Conservation (phyloP, 2,888 invertebrate species). For the Itoplectis maculator region DNA sequence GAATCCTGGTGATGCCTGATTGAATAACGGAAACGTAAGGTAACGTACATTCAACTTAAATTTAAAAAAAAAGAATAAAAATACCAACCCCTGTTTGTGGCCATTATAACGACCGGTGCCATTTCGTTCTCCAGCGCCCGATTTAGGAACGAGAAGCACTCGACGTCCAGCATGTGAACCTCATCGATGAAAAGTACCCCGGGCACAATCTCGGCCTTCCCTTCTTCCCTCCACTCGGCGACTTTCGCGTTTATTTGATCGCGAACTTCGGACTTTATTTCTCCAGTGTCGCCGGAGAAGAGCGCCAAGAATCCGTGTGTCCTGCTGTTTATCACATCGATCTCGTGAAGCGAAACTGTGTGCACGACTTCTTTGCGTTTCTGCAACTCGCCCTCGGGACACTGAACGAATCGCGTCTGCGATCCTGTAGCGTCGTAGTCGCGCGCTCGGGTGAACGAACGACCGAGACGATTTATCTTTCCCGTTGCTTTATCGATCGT, state of each 20-base stretch:
- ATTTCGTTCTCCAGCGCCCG: conserved; percentile 98
- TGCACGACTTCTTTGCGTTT: conserved; percentile 99
- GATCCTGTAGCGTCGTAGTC: conserved; percentile 98
- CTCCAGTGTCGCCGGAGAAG: conserved; percentile 99
- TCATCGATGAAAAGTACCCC: conserved; percentile 99
- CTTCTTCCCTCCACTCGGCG: conserved; percentile 99
- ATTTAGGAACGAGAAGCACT: conserved; percentile 99
- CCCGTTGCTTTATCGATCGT: conserved; percentile 99
- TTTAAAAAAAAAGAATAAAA: conserved; percentile 15
- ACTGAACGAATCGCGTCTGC: conserved; percentile 96
- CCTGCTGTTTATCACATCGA: conserved; percentile 99
- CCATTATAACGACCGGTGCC: conserved; percentile 99
- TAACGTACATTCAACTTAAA: too few relatives aligned
- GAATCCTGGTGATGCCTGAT: conserved; percentile 94
- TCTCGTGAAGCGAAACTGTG: conserved; percentile 99
- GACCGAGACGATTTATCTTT: conserved; percentile 94
- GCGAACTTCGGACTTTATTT: conserved; percentile 98
- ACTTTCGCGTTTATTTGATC: conserved; percentile 99
- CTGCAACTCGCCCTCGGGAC: conserved; percentile 99
- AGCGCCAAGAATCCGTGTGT: conserved; percentile 99
- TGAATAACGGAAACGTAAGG: too few relatives aligned
- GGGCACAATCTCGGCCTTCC: conserved; percentile 99
- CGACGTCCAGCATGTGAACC: conserved; percentile 99
- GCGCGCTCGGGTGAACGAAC: conserved; percentile 97
- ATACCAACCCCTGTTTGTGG: conserved; percentile 93